Evolutionary conservation across 2,797 vertebrate species (phyloP).

Genomic region (Anolis apletophallus): DNA sequence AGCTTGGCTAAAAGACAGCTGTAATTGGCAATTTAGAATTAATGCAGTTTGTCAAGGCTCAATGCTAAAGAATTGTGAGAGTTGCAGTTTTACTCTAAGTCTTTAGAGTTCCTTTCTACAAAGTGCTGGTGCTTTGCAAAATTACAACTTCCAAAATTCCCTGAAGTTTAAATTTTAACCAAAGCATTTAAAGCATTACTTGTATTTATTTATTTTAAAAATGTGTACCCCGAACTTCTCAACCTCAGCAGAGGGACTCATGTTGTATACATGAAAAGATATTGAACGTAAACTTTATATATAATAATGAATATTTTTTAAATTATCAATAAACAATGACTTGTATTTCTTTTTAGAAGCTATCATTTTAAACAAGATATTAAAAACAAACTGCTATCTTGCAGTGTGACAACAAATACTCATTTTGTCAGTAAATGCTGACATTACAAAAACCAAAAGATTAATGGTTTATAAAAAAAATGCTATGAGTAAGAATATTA

Average conservation of each 20-base stretch:
- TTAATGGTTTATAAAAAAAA: background rate
- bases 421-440: constrained; percentile 6
- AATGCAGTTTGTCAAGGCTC: no score
- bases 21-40: no score
- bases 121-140: no score
- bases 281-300: background rate
- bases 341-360: background rate
- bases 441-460: background rate
- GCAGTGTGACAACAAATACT: background rate
- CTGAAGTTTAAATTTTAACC: background rate
- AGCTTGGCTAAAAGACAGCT: no score
- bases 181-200: background rate
- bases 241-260: no score
- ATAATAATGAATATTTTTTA: background rate
- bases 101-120: no score
- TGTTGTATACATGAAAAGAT: background rate
- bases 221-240: no score
- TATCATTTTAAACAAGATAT: background rate
- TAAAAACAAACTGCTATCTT: background rate
- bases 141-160: no score
- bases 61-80: no score
- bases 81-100: no score
- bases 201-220: no score
- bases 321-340: background rate
- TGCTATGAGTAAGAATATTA: no score